phyloP scores from a whole-genome alignment of 2,113 vertebrate genomes.

The Hemichromis elongatus region DNA sequence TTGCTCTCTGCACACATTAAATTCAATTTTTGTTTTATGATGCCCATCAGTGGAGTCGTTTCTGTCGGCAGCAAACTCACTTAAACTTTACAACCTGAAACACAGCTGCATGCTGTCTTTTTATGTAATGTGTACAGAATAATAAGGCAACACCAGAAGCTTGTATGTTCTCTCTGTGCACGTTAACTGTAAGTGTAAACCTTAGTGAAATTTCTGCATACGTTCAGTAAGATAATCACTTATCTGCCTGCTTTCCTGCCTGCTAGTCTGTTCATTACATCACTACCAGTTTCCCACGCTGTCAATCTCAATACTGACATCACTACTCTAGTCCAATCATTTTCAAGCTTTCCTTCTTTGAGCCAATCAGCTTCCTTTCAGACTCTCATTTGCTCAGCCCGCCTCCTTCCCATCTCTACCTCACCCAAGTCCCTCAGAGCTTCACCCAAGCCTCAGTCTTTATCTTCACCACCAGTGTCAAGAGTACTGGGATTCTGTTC shows the following conservation, averaged over 20 bases:
- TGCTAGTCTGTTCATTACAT: neutral
- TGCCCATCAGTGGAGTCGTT: neutral
- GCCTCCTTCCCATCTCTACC: neutral
- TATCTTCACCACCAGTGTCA: neutral
- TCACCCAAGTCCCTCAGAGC: neutral
- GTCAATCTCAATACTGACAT: neutral
- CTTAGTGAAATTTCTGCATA: neutral
- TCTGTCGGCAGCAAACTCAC: neutral
- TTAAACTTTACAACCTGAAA: neutral
- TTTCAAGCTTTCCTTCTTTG: neutral
- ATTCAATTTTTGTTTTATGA: slow-evolving; percentile 1
- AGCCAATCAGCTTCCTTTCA: neutral
- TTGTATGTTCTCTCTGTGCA: neutral
- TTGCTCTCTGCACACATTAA: neutral
- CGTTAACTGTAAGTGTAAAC: neutral
- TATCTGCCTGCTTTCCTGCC: neutral
- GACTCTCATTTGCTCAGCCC: neutral
- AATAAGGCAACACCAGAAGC: neutral
- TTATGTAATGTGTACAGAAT: neutral
- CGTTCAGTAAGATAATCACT: neutral
- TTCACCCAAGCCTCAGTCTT: neutral
- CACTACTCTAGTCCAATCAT: neutral
- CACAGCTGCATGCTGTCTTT: neutral
- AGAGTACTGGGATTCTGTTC: neutral
- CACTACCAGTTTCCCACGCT: neutral